Conservation (phyloP, 2,797 vertebrate genomes). For the Pogonophryne albipinna region DNA sequence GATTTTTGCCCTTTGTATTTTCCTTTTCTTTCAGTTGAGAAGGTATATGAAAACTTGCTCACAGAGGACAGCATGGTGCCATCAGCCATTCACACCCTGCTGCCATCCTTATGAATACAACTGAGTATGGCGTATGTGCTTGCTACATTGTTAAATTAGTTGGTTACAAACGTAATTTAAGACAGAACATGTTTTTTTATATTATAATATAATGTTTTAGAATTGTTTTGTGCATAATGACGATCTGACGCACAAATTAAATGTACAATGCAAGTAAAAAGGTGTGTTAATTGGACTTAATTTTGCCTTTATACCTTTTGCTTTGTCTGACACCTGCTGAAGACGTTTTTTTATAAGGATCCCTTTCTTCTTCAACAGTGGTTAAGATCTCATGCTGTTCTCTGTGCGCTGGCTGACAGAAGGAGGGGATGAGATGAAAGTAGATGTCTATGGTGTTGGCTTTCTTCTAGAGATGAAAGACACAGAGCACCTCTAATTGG, state of each 20-base stretch:
- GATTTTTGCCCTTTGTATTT: too few species aligned
- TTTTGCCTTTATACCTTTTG: background rate
- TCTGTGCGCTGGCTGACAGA: conserved; percentile 2
- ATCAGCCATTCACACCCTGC: background rate
- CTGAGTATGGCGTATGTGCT: too few species aligned
- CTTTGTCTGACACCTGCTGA: too few species aligned
- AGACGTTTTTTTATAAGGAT: too few species aligned
- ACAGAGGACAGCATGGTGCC: background rate
- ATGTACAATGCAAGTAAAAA: background rate
- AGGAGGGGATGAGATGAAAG: conserved; percentile 19
- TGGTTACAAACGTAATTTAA: background rate
- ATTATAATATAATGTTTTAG: too few species aligned
- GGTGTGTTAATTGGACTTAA: background rate
- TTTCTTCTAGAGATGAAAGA: conserved; percentile 5
- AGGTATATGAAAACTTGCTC: too few species aligned
- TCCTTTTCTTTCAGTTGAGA: too few species aligned
- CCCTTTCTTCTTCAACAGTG: too few species aligned
- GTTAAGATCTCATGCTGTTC: background rate
- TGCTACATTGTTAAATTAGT: background rate
- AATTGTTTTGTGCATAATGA: background rate
- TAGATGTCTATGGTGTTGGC: background rate
- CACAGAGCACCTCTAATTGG: background rate
- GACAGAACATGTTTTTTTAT: background rate
- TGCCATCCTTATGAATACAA: too few species aligned
- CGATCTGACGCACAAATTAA: background rate